Evolutionary conservation across 2,888 invertebrate species (phyloP), one percentile per base, ranked within the genome.

Genomic region (Melolontha melolontha): DNA sequence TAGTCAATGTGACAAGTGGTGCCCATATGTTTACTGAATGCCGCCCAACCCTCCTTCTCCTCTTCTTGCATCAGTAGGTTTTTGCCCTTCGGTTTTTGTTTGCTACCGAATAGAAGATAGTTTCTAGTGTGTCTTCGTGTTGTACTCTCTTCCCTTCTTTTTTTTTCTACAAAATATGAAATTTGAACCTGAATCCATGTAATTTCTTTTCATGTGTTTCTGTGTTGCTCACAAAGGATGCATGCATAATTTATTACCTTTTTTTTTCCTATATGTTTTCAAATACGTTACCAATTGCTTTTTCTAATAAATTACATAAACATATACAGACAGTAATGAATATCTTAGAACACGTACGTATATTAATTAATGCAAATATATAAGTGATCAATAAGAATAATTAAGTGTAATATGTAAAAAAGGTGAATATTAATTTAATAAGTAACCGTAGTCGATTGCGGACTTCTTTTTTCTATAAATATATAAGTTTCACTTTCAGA

Each of bases 1-100:
- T 71, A 70, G 64, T 51, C 68, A 57, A 72, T 67, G 77, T 77
- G 79, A 79, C 81, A 81, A 81, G 81, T 81, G 82, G 80, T 78
- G 79, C 78, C 80, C 81, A 81, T 78, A 78, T 81, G 81, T 81
- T 81, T 80, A 78, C 79, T 69, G 74, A 75, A 74, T 70, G 73
- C 75, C 76, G 69, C 67, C 74, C 72, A 70, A 69, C 66, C 66
- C 65, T 64, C 68, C 34, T 62, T 59, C 65, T 64, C 65, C 27
- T 47, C 59, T 71, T 62, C 57, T 62, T 59, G 57, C 49, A 27
- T 42, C 50, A 57, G 55, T 47, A 67, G 64, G 62, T 70, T 70
- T 74, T 73, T 72, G 69, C 71, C 72, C 71, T 74, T 72, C 71
- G 69, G 70, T 74, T 74, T 71, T 72, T 69, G 70, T 72, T 50